Evolutionary conservation across 2,888 invertebrate genomes (phyloP).

Genomic region (Exephanes ischioxanthus): DNA sequence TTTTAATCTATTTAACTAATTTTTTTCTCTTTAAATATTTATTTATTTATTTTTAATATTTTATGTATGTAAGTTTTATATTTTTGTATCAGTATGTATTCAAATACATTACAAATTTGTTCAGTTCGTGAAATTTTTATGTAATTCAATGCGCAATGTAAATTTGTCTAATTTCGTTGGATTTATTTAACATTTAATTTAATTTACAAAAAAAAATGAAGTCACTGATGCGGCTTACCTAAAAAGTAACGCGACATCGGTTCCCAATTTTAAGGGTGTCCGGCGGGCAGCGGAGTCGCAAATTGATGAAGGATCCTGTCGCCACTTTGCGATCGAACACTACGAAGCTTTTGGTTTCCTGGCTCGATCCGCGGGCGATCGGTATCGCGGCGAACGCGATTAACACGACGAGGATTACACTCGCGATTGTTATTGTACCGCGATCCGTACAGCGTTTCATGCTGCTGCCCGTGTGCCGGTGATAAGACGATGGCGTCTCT

Average conservation of each 20-base stretch:
- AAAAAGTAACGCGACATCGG: conserved; percentile 78
- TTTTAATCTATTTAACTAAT: no score
- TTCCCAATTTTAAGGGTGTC: conserved; percentile 76
- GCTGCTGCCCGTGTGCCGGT: conserved; percentile 21
- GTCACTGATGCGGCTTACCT: conserved; percentile 72
- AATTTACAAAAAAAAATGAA: neutral
- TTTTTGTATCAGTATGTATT: no score
- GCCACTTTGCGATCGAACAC: conserved; percentile 71
- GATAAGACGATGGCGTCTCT: conserved; percentile 47
- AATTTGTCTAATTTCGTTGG: neutral
- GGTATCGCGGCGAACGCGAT: conserved; percentile 36
- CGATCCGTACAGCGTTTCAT: conserved; percentile 51
- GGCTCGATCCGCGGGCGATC: neutral
- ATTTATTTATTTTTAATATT: no score
- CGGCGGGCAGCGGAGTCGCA: conserved; percentile 78
- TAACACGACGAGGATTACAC: neutral
- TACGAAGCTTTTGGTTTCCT: conserved; percentile 71
- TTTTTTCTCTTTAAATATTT: no score
- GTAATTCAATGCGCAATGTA: no score
- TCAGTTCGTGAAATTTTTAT: no score
- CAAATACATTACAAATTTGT: no score
- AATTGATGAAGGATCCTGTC: conserved; percentile 77
- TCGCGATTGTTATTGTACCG: conserved; percentile 4
- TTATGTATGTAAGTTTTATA: no score
- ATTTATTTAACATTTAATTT: neutral